Percentiles rank a stretch among this genome's conserved stretches.
These are phyloP conservation scores for Pedicia rivosa DNA, from an alignment of 2,888 invertebrate species.

Conservation along the genomic window DNA sequence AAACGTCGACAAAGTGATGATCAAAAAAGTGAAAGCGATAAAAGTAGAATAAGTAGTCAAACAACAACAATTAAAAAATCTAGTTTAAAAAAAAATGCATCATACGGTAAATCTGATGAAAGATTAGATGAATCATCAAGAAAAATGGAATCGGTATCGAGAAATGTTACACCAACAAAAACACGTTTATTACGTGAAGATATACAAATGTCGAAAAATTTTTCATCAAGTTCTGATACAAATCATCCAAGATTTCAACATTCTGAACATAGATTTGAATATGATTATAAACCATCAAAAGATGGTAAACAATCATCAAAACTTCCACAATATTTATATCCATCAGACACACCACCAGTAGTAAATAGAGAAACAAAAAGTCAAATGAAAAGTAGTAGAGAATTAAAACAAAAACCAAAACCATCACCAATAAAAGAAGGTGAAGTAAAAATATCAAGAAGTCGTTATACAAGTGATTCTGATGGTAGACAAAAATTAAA, in stretches of 20 bases:
- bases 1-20: neutral
- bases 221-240: slow-evolving; percentile 32
- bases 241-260: slow-evolving; percentile 61
- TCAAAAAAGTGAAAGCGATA: neutral
- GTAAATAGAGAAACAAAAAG: slow-evolving; percentile 14
- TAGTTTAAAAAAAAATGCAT: slow-evolving; percentile 1
- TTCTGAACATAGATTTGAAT: slow-evolving; percentile 61
- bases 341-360: slow-evolving; percentile 35
- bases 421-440: slow-evolving; percentile 31
- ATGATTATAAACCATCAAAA: slow-evolving; percentile 33
- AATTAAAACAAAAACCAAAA: slow-evolving; percentile 16
- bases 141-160: no score
- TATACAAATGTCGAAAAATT: slow-evolving; percentile 38
- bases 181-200: slow-evolving; percentile 28
- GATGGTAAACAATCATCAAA: slow-evolving; percentile 35
- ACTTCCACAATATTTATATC: slow-evolving; percentile 43
- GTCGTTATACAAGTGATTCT: slow-evolving; percentile 21
- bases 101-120: slow-evolving; percentile 1
- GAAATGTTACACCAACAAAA: slow-evolving; percentile 19
- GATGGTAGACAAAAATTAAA: slow-evolving; percentile 38
- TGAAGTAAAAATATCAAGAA: slow-evolving; percentile 22
- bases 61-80: neutral
- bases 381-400: slow-evolving; percentile 2
- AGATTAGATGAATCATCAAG: slow-evolving; percentile 1
- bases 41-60: no score